Percentiles rank a stretch among this genome's conserved stretches.
These are phyloP conservation scores for Tenebrio molitor DNA, from an alignment of 1,140 invertebrate species.

Conservation along the genomic window DNA sequence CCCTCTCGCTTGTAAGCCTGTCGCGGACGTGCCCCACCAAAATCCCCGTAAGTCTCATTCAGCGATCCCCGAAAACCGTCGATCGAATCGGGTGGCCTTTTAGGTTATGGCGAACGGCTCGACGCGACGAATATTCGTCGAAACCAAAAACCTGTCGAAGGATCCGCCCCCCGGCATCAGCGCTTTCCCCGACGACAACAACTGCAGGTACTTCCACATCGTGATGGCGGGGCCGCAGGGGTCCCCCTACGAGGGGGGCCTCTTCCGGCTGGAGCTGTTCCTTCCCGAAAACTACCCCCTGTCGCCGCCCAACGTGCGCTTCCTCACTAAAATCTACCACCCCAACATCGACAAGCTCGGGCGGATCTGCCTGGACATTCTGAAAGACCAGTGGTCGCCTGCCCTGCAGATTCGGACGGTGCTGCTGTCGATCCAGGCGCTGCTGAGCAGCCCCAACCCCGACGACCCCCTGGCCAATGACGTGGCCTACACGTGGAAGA, in stretches of 20 bases:
- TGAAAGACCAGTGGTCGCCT: slow-evolving; percentile 89
- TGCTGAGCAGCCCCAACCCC: slow-evolving; percentile 82
- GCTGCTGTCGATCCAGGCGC: slow-evolving; percentile 82
- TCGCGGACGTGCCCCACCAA: too few relatives aligned
- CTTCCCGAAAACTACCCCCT: slow-evolving; percentile 86
- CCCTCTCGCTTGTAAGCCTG: too few relatives aligned
- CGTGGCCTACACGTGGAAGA: slow-evolving; percentile 81
- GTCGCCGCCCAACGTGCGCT: slow-evolving; percentile 82
- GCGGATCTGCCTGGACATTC: slow-evolving; percentile 84
- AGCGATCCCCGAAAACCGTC: too few relatives aligned
- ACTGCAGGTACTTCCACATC: slow-evolving; percentile 84
- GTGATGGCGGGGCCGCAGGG: slow-evolving; percentile 76
- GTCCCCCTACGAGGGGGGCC: slow-evolving; percentile 82
- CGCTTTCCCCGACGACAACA: slow-evolving; percentile 81
- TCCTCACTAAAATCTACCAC: slow-evolving; percentile 87
- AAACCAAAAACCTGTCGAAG: slow-evolving; percentile 64
- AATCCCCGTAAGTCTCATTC: too few relatives aligned
- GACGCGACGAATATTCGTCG: slow-evolving; percentile 63
- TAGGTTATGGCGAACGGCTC: slow-evolving; percentile 59
- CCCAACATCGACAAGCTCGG: slow-evolving; percentile 87
- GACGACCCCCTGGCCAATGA: slow-evolving; percentile 83
- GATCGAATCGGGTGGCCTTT: too few relatives aligned
- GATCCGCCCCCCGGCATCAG: slow-evolving; percentile 81
- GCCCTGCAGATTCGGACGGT: slow-evolving; percentile 86
- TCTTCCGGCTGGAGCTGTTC: slow-evolving; percentile 85